These are phyloP conservation scores for Scolanthus callimorphus DNA, from an alignment of 92 coral and sea anemone species.

Conservation along the genomic window DNA sequence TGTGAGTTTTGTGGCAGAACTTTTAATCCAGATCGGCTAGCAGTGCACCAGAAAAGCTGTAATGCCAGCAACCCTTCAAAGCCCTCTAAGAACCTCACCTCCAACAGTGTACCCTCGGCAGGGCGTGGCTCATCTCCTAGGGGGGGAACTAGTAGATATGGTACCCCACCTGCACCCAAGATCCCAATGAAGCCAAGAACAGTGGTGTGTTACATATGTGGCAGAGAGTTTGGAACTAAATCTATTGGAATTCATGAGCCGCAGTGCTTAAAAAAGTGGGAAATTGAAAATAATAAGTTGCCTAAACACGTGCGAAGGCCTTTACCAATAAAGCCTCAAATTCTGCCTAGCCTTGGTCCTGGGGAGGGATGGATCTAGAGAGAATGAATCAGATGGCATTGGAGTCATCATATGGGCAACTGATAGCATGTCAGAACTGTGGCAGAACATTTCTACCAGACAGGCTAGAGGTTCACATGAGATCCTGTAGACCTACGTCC, in stretches of 20 bases:
- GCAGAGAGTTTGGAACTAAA: slow-evolving; percentile 93
- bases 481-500: slow-evolving; percentile 75
- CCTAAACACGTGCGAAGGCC: slow-evolving; percentile 86
- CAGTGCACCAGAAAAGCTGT: slow-evolving; percentile 94
- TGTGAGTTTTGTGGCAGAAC: slow-evolving; percentile 97
- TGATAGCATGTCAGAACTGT: slow-evolving; percentile 89
- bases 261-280: slow-evolving; percentile 95
- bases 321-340: slow-evolving; percentile 80
- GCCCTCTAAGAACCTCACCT: slow-evolving; percentile 58
- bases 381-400: slow-evolving; percentile 78
- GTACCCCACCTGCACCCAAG: slow-evolving; percentile 45
- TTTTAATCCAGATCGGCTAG: slow-evolving; percentile 85
- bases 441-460: slow-evolving; percentile 97
- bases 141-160: slow-evolving; percentile 33
- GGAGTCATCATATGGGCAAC: slow-evolving; percentile 80
- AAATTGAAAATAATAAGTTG: slow-evolving; percentile 74
- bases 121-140: slow-evolving; percentile 32
- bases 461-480: slow-evolving; percentile 72
- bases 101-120: slow-evolving; percentile 37
- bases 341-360: slow-evolving; percentile 75
- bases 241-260: slow-evolving; percentile 98
- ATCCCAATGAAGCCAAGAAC: slow-evolving; percentile 77
- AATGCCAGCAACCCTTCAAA: slow-evolving; percentile 71
- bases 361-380: slow-evolving; percentile 60
- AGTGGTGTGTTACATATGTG: slow-evolving; percentile 96